phyloP scores from a whole-genome alignment of 2,888 invertebrate genomes.

The Rosalia funebris region DNA sequence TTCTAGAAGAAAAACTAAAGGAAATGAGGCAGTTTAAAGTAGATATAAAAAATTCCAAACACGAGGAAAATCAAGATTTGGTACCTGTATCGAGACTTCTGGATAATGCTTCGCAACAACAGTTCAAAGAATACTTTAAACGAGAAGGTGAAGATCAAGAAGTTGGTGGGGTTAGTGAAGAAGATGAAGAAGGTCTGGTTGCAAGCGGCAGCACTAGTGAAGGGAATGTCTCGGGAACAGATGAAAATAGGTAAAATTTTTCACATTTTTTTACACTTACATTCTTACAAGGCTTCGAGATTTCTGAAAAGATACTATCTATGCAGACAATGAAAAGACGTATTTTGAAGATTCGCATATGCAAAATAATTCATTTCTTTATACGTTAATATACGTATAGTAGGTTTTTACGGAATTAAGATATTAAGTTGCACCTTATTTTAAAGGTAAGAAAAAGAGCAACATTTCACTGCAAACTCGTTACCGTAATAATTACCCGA shows the following conservation, averaged over 20 bases:
- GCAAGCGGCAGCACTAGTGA: conserved; percentile 83
- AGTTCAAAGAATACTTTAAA: conserved; percentile 74
- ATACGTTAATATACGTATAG: too few species aligned
- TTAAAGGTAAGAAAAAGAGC: too few species aligned
- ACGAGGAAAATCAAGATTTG: conserved; percentile 72
- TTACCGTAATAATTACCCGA: too few species aligned
- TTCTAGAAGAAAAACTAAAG: conserved; percentile 53
- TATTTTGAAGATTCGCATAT: too few species aligned
- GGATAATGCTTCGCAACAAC: conserved; percentile 75
- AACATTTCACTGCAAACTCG: too few species aligned
- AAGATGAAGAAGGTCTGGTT: conserved; percentile 82
- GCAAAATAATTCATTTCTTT: too few species aligned
- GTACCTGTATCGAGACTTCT: conserved; percentile 82
- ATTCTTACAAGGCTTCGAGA: conserved; percentile 14
- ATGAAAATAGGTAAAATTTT: conserved; percentile 76
- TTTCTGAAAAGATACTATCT: too few species aligned
- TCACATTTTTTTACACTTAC: conserved; percentile 8
- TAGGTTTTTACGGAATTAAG: too few species aligned
- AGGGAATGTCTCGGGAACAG: conserved; percentile 84
- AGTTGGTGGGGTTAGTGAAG: conserved; percentile 66
- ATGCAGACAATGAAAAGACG: too few species aligned
- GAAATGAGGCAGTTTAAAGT: conserved; percentile 44
- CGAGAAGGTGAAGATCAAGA: conserved; percentile 65
- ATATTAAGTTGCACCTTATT: too few species aligned
- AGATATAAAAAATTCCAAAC: conserved; percentile 50